A percentile compares a stretch with the other conserved stretches of the same genome.
These are phyloP conservation scores for Taenioides sp. DNA, from an alignment of 2,797 vertebrate genomes.

Conservation along the genomic window DNA sequence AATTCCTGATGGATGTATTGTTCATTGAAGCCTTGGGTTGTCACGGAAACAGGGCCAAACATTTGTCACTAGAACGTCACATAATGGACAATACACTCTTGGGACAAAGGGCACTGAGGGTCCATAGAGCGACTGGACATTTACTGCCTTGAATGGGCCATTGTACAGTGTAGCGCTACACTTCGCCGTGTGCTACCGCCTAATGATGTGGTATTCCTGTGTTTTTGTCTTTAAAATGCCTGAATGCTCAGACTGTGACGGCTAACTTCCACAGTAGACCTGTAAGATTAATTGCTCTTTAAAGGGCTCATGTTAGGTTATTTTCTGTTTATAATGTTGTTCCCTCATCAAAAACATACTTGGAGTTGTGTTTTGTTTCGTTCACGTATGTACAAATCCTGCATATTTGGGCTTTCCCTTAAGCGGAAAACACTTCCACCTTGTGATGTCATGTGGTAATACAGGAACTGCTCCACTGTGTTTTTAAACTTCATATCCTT, in stretches of 20 bases:
- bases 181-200: slow-evolving; percentile 27
- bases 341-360: too few relatives aligned
- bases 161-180: slow-evolving; percentile 44
- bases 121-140: slow-evolving; percentile 50
- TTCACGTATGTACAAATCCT: too few relatives aligned
- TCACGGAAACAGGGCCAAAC: slow-evolving; percentile 69
- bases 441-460: too few relatives aligned
- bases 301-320: too few relatives aligned
- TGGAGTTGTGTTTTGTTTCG: too few relatives aligned
- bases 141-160: slow-evolving; percentile 56
- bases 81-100: slow-evolving; percentile 73
- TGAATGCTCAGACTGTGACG: too few relatives aligned
- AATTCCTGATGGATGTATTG: slow-evolving; percentile 63
- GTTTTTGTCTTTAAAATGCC: neutral
- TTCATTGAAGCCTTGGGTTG: slow-evolving; percentile 51
- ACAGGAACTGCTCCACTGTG: too few relatives aligned
- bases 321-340: too few relatives aligned
- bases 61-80: slow-evolving; percentile 66
- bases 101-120: slow-evolving; percentile 63
- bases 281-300: neutral
- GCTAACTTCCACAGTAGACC: neutral
- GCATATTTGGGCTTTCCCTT: too few relatives aligned
- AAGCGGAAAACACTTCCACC: too few relatives aligned
- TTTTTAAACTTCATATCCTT: too few relatives aligned
- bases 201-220: slow-evolving; percentile 11